Evolutionary conservation across 2,888 invertebrate species (phyloP).

Genomic region (Tetanocera ferruginea): DNA sequence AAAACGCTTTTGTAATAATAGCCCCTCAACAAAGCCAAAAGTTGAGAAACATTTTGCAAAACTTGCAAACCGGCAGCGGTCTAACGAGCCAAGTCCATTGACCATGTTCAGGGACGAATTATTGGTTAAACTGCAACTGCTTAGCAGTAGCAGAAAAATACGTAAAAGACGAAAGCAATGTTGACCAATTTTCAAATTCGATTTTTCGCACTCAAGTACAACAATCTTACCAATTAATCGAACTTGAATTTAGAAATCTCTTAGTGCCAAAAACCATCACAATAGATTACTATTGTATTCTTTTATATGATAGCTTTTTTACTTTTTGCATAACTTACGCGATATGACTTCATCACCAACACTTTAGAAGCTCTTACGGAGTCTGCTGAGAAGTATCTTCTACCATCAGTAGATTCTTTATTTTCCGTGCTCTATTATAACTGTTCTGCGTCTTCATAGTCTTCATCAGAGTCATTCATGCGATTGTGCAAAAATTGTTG

Average conservation of each 20-base stretch:
- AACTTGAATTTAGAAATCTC: too few relatives aligned
- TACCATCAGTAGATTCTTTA: not conserved
- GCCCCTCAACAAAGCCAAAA: not conserved
- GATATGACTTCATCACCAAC: not conserved
- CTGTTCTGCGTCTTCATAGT: not conserved
- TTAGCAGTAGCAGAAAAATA: not conserved
- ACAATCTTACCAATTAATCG: too few relatives aligned
- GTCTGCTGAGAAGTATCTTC: not conserved
- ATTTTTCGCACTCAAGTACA: not conserved
- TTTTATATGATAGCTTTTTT: too few relatives aligned
- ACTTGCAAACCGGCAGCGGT: conserved; percentile 2
- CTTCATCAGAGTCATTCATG: conserved; percentile 16
- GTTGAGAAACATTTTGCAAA: conserved; percentile 23
- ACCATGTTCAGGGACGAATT: conserved; percentile 60
- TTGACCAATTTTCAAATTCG: conserved; percentile 1
- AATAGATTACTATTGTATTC: too few relatives aligned
- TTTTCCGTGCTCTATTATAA: not conserved
- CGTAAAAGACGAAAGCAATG: not conserved
- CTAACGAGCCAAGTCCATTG: conserved; percentile 56
- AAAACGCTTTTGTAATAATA: conserved; percentile 11
- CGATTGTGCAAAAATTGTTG: conserved; percentile 17
- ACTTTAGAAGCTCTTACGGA: not conserved
- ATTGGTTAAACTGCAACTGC: conserved; percentile 18
- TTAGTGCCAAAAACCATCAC: too few relatives aligned
- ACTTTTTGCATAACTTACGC: not conserved